Evolutionary conservation across 2,888 invertebrate species (phyloP).

Genomic region (Epiblema foenella): DNA sequence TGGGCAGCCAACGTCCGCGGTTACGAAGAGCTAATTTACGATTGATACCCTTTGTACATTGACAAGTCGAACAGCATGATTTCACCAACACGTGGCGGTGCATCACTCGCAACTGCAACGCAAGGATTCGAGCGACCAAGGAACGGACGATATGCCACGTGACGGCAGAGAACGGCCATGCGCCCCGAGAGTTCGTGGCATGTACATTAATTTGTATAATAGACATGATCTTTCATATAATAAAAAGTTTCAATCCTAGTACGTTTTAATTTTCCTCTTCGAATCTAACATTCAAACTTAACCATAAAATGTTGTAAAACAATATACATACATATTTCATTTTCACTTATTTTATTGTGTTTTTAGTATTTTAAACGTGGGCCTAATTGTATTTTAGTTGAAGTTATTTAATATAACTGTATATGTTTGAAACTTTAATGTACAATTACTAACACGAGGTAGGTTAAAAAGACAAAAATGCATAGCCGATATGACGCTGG

Average conservation of each 20-base stretch:
- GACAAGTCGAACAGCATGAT: conserved; percentile 19
- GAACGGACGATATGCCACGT: background rate
- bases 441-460: too few species aligned
- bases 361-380: too few species aligned
- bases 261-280: too few species aligned
- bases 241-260: too few species aligned
- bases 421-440: background rate
- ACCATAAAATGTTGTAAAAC: too few species aligned
- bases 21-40: conserved; percentile 28
- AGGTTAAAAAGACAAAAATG: too few species aligned
- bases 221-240: too few species aligned
- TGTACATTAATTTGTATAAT: background rate
- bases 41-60: conserved; percentile 44
- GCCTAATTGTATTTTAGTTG: too few species aligned
- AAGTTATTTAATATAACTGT: too few species aligned
- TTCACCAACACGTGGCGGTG: conserved; percentile 40
- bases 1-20: conserved; percentile 22
- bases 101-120: conserved; percentile 48
- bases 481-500: background rate
- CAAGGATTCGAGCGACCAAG: conserved; percentile 48
- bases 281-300: too few species aligned
- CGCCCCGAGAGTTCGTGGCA: background rate
- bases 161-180: background rate
- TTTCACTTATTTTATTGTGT: too few species aligned
- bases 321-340: too few species aligned